phyloP scores from a whole-genome alignment of 2,113 vertebrate genomes.

The Columba janthina region DNA sequence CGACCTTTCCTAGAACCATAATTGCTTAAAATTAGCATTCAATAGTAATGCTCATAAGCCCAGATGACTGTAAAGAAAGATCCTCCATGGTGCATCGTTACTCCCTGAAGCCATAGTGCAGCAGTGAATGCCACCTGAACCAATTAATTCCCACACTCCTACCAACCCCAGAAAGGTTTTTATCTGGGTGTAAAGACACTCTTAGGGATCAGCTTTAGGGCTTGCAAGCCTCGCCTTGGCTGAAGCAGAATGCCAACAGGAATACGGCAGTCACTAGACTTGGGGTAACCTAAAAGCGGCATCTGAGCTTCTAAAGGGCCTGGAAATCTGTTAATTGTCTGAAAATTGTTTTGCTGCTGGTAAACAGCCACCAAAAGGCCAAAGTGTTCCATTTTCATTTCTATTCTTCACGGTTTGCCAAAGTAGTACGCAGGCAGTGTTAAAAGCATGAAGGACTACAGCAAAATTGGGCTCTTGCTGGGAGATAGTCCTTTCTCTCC shows the following conservation, averaged over 20 bases:
- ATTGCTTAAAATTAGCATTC: constrained; percentile 26
- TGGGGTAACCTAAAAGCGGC: background rate
- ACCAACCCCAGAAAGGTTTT: background rate
- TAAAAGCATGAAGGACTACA: background rate
- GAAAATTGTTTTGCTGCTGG: background rate
- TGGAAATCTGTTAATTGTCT: constrained; percentile 8
- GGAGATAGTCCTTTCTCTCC: background rate
- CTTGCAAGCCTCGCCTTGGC: background rate
- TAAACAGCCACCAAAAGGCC: background rate
- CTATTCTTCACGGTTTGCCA: background rate
- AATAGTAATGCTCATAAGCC: background rate
- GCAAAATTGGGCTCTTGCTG: background rate
- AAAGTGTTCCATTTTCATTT: constrained; percentile 23
- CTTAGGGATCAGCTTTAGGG: background rate
- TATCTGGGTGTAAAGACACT: background rate
- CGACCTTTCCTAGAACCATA: background rate
- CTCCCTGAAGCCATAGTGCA: background rate
- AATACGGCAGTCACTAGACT: background rate
- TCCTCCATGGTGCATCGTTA: accelerated
- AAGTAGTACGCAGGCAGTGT: background rate
- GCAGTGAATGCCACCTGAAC: accelerated
- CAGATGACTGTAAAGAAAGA: background rate
- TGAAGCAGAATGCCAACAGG: background rate
- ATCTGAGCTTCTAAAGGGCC: background rate
- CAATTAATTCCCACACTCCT: background rate